Evolutionary conservation across 2,888 invertebrate species (phyloP).

Genomic region (Colletes collaris): DNA sequence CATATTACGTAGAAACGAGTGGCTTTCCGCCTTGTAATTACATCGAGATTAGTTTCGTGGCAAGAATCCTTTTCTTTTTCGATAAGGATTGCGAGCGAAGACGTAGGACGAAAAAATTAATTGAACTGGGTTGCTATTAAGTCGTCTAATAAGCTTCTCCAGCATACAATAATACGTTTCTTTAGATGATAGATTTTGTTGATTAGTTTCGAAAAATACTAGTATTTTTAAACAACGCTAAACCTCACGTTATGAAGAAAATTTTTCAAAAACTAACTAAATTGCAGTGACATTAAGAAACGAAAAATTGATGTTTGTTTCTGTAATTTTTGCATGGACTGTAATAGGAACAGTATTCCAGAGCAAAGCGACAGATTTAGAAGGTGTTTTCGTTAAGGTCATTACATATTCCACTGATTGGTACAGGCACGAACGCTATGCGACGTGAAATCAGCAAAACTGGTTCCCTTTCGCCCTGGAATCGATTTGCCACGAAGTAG

Average conservation of each 20-base stretch:
- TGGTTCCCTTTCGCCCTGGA: background rate
- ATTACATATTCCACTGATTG: background rate
- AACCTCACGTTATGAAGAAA: no score
- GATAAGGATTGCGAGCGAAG: background rate
- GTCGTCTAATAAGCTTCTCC: background rate
- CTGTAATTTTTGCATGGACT: background rate
- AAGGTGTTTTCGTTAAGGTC: background rate
- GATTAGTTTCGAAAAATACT: no score
- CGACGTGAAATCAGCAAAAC: background rate
- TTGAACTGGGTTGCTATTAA: background rate
- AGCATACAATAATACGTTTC: background rate
- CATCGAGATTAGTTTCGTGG: conserved; percentile 23
- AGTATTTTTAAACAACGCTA: no score
- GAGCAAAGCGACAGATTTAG: background rate
- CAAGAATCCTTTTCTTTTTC: background rate
- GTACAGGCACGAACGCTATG: background rate
- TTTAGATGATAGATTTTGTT: no score
- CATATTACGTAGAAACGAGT: conserved; percentile 28
- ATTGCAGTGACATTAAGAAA: no score
- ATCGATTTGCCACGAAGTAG: background rate
- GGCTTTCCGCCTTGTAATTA: conserved; percentile 42
- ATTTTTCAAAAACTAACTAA: no score
- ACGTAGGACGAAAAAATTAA: background rate
- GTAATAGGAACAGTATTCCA: background rate
- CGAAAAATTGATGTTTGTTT: no score